Evolutionary conservation across 2,888 invertebrate genomes (phyloP), one percentile per base, ranked within the genome.

Genomic region (Chalcis sispes): DNA sequence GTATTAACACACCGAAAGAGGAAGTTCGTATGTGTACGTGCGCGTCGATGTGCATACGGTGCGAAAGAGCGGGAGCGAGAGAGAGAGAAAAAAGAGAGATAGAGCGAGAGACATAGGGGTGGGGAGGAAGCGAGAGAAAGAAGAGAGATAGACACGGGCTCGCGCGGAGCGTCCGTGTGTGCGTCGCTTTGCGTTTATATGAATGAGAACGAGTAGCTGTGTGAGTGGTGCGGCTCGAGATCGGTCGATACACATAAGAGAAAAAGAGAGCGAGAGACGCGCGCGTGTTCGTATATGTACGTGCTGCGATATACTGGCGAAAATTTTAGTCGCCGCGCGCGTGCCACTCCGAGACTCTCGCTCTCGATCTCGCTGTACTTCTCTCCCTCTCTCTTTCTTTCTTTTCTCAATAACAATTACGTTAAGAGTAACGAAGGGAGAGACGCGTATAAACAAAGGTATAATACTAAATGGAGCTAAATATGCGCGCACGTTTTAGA

Each of bases 181-280:
- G 71, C 46, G 46, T 13, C 50, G 29, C 66, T 29, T n/a, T n/a
- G n/a, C n/a, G n/a, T n/a, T n/a, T n/a, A n/a, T n/a, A n/a, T n/a
- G n/a, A n/a, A n/a, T n/a, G n/a, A n/a, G n/a, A n/a, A n/a, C n/a
- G n/a, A n/a, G n/a, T n/a, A n/a, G n/a, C n/a, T n/a, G n/a, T n/a
- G n/a, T n/a, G 18, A 4, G 8, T 20, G 61, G 20, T 20, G 23
- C 20, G 2, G 48, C 48, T 27, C 50, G 48, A 65, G 56, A 72
- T 72, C 72, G 72, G 72, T 72, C 72, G 58, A 73, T 66, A 73
- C 52, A 52, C 23, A 50, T 20, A 18, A 36, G 2, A 1, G 52
- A 40, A 58, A 72, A n/a, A 65, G 50, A 65, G 36, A 65, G 1
- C 5, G 40, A 50, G 65, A 72, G 15, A 56, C 54, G 27, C 18